These are phyloP conservation scores for Bufo bufo DNA, from an alignment of 2,113 vertebrate genomes.

Conservation along the genomic window DNA sequence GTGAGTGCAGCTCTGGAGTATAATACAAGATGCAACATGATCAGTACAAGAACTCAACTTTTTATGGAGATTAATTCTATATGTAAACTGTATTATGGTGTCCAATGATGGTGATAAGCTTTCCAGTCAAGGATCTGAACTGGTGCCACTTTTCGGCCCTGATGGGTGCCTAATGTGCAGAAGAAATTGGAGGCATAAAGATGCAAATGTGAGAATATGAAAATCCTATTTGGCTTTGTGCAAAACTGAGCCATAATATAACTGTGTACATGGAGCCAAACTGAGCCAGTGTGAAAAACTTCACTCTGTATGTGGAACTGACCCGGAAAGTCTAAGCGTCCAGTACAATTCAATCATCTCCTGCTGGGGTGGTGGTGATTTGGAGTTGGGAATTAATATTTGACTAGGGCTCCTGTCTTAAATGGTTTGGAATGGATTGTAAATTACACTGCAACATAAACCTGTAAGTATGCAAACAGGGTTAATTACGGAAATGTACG, in stretches of 20 bases:
- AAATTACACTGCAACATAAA: slow-evolving; percentile 9
- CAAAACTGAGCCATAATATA: not conserved
- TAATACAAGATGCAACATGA: not conserved
- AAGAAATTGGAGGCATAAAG: not conserved
- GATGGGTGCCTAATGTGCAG: too few species aligned
- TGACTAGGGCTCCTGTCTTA: not conserved
- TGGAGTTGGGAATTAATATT: not conserved
- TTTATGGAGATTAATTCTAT: not conserved
- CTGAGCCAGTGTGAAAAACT: not conserved
- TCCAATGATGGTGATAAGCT: too few species aligned
- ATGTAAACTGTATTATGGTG: too few species aligned
- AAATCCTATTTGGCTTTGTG: not conserved
- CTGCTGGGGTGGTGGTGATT: not conserved
- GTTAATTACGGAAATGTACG: not conserved
- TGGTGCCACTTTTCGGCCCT: too few species aligned
- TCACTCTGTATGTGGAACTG: not conserved
- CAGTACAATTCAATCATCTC: not conserved
- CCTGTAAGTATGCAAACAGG: not conserved
- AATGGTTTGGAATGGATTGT: not conserved
- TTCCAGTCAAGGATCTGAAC: too few species aligned
- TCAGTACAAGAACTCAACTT: not conserved
- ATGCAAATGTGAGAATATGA: not conserved
- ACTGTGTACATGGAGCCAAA: not conserved
- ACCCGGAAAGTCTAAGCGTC: too few species aligned
- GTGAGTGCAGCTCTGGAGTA: too few species aligned